Percentiles rank a stretch among this genome's conserved stretches.
Conservation (phyloP, 1,140 invertebrate genomes). For the Brachionus paranguensis region DNA sequence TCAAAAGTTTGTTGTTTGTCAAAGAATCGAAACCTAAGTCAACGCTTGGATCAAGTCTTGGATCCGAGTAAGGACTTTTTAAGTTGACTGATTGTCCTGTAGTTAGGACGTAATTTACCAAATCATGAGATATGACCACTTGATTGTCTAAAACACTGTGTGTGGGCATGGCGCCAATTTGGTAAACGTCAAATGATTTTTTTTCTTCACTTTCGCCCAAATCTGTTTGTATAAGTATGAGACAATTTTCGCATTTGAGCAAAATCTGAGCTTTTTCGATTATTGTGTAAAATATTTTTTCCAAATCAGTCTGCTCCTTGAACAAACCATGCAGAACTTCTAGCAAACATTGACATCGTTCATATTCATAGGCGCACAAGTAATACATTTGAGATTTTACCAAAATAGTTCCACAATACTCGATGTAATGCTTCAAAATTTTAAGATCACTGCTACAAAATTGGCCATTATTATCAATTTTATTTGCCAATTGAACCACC, state of each 20-base stretch:
- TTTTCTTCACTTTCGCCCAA: conserved; percentile 45
- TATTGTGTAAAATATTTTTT: conserved; percentile 57
- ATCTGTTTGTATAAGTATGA: conserved; percentile 49
- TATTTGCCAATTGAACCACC: conserved; percentile 93
- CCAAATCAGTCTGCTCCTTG: conserved; percentile 58
- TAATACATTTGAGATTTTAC: conserved; percentile 58
- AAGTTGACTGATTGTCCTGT: conserved; percentile 86
- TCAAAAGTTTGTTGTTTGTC: conserved; percentile 78
- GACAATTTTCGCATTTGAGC: conserved; percentile 57
- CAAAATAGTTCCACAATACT: conserved; percentile 58
- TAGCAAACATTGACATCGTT: conserved; percentile 56
- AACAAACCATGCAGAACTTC: conserved; percentile 59
- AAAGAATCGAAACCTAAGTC: conserved; percentile 83
- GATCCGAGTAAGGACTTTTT: conserved; percentile 77
- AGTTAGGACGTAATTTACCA: conserved; percentile 84
- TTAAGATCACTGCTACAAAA: conserved; percentile 52
- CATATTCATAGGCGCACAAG: conserved; percentile 56
- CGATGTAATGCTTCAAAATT: conserved; percentile 58
- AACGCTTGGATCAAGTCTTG: conserved; percentile 76
- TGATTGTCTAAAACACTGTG: background rate
- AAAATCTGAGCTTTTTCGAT: conserved; percentile 57
- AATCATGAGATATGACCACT: conserved; percentile 59
- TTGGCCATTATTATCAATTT: conserved; percentile 42
- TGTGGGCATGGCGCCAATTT: conserved; percentile 55
- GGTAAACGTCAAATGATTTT: conserved; percentile 54